Percentiles rank a stretch among this genome's conserved stretches.
Evolutionary conservation across 2,113 vertebrate genomes (phyloP).

Genomic region (Neodon shergylaensis): DNA sequence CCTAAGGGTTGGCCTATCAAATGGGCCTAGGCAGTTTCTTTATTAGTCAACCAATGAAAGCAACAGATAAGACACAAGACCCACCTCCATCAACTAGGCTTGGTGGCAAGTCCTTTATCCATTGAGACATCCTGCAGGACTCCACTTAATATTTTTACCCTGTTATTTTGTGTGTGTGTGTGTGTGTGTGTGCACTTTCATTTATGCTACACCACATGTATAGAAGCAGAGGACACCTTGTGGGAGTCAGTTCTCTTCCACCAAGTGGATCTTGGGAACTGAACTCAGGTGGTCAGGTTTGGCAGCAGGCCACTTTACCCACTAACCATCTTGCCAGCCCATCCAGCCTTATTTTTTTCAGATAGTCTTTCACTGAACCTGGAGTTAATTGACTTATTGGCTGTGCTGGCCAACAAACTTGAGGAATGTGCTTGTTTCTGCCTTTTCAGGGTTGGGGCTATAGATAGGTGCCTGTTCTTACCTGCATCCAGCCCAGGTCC

Average conservation of each 20-base stretch:
- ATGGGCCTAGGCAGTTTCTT: too few relatives aligned
- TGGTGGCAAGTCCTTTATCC: not conserved
- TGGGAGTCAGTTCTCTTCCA: not conserved
- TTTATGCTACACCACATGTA: not conserved
- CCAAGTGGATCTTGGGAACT: not conserved
- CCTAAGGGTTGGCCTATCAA: too few relatives aligned
- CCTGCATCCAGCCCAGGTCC: not conserved
- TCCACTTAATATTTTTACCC: not conserved
- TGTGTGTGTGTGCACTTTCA: not conserved
- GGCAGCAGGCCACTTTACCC: not conserved
- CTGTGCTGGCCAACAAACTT: not conserved
- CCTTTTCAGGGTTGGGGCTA: not conserved
- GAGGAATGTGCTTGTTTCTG: not conserved
- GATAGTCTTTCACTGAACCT: not conserved
- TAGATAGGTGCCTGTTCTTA: not conserved
- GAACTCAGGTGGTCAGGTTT: not conserved
- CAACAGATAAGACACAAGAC: too few relatives aligned
- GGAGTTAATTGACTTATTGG: not conserved
- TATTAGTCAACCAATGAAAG: too few relatives aligned
- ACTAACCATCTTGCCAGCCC: not conserved
- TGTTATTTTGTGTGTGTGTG: not conserved
- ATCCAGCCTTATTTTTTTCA: not conserved
- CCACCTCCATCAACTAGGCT: too few relatives aligned
- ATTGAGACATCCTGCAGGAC: not conserved
- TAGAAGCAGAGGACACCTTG: not conserved